phyloP scores from a whole-genome alignment of 1,140 invertebrate genomes.

The Hylaeus anthracinus region DNA sequence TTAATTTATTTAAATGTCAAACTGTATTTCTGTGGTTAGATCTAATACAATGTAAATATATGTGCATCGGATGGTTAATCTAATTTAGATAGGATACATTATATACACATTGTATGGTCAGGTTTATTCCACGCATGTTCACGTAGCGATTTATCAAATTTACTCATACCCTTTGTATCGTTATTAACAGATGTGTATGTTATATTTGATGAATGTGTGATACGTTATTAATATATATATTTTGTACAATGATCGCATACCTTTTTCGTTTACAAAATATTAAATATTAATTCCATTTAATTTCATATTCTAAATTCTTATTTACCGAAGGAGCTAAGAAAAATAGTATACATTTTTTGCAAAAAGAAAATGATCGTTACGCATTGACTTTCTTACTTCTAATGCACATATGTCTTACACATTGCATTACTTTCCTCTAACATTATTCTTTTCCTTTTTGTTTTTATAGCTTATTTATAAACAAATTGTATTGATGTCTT shows the following conservation, averaged over 20 bases:
- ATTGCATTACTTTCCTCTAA: not conserved
- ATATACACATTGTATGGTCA: not conserved
- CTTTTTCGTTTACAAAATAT: not conserved
- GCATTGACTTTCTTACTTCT: not conserved
- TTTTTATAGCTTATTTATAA: not conserved
- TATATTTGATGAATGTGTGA: not conserved
- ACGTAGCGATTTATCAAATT: not conserved
- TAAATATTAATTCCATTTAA: not conserved
- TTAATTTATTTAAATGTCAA: not conserved
- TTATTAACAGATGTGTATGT: not conserved
- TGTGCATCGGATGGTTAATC: conserved; percentile 16
- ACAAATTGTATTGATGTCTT: not conserved
- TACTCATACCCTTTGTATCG: not conserved
- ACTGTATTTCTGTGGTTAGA: not conserved
- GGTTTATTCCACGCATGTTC: conserved; percentile 30
- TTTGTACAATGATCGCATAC: not conserved
- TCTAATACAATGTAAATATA: not conserved
- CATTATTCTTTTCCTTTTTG: not conserved
- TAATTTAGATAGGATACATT: not conserved
- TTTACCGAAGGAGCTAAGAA: not conserved
- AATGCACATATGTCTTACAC: not conserved
- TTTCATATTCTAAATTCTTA: conserved; percentile 1
- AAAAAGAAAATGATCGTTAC: not conserved
- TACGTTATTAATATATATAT: not conserved
- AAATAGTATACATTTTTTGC: not conserved